Evolutionary conservation across 2,888 invertebrate species (phyloP).

Genomic region (Nasonia oneida): DNA sequence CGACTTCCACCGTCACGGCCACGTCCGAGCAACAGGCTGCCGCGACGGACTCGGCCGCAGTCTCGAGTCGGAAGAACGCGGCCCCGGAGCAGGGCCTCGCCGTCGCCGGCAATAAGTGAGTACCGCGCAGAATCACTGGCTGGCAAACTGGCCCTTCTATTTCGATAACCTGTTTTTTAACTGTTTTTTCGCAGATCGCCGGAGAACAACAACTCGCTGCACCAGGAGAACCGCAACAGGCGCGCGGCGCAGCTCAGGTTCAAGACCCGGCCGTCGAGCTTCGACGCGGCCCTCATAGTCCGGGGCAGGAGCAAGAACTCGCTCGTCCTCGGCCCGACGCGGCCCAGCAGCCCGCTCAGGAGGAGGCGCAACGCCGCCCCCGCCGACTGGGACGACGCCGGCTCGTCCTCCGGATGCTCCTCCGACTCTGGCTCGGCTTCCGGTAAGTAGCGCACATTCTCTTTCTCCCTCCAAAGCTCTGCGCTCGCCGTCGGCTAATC

Average conservation of each 20-base stretch:
- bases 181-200: constrained; percentile 21
- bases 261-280: constrained; percentile 70
- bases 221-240: constrained; percentile 68
- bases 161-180: too few relatives aligned
- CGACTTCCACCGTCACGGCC: background rate
- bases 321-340: constrained; percentile 23
- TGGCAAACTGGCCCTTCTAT: too few relatives aligned
- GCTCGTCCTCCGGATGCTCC: constrained; percentile 71
- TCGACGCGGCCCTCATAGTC: constrained; percentile 69
- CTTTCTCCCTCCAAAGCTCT: too few relatives aligned
- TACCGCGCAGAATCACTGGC: too few relatives aligned
- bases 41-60: background rate
- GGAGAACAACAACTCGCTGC: constrained; percentile 65
- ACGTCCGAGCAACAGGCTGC: background rate
- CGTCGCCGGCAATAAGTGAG: background rate
- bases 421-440: constrained; percentile 67
- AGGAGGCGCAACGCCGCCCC: constrained; percentile 30
- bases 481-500: background rate
- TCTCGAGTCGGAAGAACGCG: too few relatives aligned
- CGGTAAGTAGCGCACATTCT: constrained; percentile 49
- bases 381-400: constrained; percentile 67
- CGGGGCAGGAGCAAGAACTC: constrained; percentile 66
- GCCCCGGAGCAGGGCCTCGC: background rate
- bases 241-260: constrained; percentile 68
- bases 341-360: constrained; percentile 20